Evolutionary conservation across 2,888 invertebrate species (phyloP).

Genomic region (Cataglyphis rosenhaueri): DNA sequence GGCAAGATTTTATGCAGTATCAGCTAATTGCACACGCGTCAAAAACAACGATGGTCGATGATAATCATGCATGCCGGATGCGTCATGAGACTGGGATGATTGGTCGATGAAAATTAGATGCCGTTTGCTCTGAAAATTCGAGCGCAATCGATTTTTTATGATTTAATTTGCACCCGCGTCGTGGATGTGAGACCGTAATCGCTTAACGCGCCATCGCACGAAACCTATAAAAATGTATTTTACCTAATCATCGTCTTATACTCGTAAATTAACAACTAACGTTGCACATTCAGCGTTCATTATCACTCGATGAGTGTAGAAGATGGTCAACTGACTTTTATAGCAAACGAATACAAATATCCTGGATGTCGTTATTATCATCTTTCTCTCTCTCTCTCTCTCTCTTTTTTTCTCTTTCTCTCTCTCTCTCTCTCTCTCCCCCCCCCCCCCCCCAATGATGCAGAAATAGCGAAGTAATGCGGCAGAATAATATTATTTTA

Average conservation of each 20-base stretch:
- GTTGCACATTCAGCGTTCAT: slow-evolving; percentile 62
- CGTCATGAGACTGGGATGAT: neutral
- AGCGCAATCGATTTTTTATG: slow-evolving; percentile 64
- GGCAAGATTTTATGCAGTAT: slow-evolving; percentile 31
- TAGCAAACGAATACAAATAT: slow-evolving; percentile 33
- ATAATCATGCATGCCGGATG: slow-evolving; percentile 51
- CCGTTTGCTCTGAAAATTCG: slow-evolving; percentile 38
- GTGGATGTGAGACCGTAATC: slow-evolving; percentile 20
- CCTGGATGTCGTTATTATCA: slow-evolving; percentile 11
- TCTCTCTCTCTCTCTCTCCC: neutral
- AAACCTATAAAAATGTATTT: slow-evolving; percentile 37
- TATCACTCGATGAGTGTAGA: slow-evolving; percentile 65
- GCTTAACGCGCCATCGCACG: slow-evolving; percentile 25
- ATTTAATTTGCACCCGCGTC: slow-evolving; percentile 63
- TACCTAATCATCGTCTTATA: slow-evolving; percentile 2
- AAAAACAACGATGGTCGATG: slow-evolving; percentile 55
- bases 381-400: neutral
- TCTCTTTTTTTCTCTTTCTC: neutral
- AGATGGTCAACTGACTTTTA: slow-evolving; percentile 62
- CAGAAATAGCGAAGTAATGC: slow-evolving; percentile 1
- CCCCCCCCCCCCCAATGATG: neutral
- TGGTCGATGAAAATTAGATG: slow-evolving; percentile 42
- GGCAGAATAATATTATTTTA: slow-evolving; percentile 15
- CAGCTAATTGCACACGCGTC: slow-evolving; percentile 64
- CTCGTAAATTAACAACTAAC: slow-evolving; percentile 64